A percentile compares a stretch with the other conserved stretches of the same genome.
Conservation (phyloP, 2,888 invertebrate species). For the Chalcosyrphus nemorum region DNA sequence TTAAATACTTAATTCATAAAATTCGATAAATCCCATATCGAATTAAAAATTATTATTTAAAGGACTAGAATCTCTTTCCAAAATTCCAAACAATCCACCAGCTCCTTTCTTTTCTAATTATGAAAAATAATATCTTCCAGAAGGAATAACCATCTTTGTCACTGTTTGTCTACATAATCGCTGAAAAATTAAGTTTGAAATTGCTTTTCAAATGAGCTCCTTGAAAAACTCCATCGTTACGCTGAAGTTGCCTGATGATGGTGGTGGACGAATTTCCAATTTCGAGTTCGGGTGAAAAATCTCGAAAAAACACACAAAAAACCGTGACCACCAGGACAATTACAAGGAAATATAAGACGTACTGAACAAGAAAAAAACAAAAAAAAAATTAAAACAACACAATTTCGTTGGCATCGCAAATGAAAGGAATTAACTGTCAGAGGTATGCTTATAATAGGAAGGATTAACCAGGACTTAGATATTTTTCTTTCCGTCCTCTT, state of each 20-base stretch:
- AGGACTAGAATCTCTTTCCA: not conserved
- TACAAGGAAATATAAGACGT: not conserved
- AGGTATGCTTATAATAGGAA: constrained; percentile 65
- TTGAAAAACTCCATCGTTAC: constrained; percentile 49
- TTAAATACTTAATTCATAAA: no score
- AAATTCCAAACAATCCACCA: constrained; percentile 6
- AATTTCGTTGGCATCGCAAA: constrained; percentile 42
- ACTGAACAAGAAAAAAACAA: not conserved
- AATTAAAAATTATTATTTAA: no score
- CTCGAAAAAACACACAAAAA: constrained; percentile 25
- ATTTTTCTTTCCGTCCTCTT: constrained; percentile 66
- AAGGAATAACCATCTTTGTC: constrained; percentile 11
- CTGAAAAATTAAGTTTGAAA: constrained; percentile 81
- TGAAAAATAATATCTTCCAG: constrained; percentile 38
- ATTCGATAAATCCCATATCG: not conserved
- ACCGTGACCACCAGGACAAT: constrained; percentile 45
- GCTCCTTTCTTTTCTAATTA: constrained; percentile 38
- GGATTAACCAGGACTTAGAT: constrained; percentile 72
- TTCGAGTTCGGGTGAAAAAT: constrained; percentile 23
- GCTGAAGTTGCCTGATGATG: not conserved
- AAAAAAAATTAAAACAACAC: constrained; percentile 46
- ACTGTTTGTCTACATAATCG: constrained; percentile 80
- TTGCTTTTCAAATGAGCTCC: constrained; percentile 80
- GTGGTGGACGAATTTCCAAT: constrained; percentile 19
- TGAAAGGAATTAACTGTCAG: constrained; percentile 56